phyloP scores from a whole-genome alignment of 2,113 vertebrate genomes.

The Sterrhoptilus dennistouni region DNA sequence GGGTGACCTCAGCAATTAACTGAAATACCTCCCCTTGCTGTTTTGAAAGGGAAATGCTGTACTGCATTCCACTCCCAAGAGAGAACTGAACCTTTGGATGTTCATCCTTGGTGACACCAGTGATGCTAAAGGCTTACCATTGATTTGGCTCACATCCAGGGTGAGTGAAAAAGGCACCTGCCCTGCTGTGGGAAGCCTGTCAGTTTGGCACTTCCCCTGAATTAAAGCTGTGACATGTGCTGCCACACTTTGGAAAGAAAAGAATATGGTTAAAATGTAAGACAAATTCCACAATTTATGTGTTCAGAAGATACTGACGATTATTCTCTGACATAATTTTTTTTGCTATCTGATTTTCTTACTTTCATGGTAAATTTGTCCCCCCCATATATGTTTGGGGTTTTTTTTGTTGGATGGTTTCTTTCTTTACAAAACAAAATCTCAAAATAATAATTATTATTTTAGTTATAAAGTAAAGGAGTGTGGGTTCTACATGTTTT shows the following conservation, averaged over 20 bases:
- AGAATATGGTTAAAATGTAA: not conserved
- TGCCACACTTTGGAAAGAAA: not conserved
- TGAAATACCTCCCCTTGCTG: not conserved
- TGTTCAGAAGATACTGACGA: not conserved
- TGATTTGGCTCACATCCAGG: not conserved
- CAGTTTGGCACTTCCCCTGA: not conserved
- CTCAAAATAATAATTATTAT: not conserved
- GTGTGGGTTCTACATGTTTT: not conserved
- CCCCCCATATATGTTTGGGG: too few relatives aligned
- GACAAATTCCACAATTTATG: not conserved
- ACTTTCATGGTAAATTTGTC: too few relatives aligned
- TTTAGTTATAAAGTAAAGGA: not conserved
- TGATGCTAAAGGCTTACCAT: not conserved
- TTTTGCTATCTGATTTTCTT: not conserved
- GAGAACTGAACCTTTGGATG: not conserved
- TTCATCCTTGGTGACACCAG: not conserved
- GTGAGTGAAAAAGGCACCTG: not conserved
- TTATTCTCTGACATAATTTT: not conserved
- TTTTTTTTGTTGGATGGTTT: not conserved
- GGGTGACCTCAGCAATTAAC: not conserved
- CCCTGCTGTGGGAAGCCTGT: fast-evolving
- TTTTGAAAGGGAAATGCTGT: not conserved
- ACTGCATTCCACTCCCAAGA: not conserved
- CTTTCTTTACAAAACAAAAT: not conserved
- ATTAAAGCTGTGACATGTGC: not conserved